Percentiles rank a stretch among this genome's conserved stretches.
Conservation (phyloP, 2,113 vertebrate species). For the Calcarius ornatus region DNA sequence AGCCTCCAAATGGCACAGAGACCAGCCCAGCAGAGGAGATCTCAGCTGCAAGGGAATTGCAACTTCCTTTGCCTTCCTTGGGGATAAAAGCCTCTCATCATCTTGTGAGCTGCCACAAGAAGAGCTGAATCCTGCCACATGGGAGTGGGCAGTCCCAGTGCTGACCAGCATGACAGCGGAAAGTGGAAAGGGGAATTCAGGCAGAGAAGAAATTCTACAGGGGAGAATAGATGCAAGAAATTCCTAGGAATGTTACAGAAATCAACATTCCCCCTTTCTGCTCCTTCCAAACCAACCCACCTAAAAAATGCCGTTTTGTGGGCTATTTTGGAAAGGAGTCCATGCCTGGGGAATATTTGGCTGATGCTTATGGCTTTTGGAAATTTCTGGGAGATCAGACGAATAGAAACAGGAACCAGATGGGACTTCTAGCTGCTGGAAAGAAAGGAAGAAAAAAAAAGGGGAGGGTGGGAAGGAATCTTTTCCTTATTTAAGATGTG, state of each 20-base stretch:
- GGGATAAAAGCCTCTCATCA: not conserved
- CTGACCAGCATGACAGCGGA: fast-evolving
- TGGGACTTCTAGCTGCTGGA: constrained; percentile 60
- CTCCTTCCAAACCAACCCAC: constrained; percentile 58
- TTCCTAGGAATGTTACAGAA: constrained; percentile 55
- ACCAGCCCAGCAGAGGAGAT: not conserved
- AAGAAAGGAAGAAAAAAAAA: constrained; percentile 25
- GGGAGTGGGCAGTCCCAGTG: not conserved
- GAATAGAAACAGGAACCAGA: constrained; percentile 71
- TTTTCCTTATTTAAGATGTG: constrained; percentile 28
- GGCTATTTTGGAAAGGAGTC: constrained; percentile 68
- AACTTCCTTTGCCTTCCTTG: not conserved
- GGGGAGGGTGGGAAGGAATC: not conserved
- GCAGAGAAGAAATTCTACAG: constrained; percentile 11
- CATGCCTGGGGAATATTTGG: constrained; percentile 66
- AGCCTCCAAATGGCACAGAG: not conserved
- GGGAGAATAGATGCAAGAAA: constrained; percentile 20
- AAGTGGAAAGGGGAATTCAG: not conserved
- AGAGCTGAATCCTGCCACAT: not conserved
- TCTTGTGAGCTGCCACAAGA: not conserved
- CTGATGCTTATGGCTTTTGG: constrained; percentile 68
- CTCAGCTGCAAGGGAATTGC: not conserved
- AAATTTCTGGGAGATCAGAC: constrained; percentile 70
- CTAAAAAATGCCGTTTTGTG: constrained; percentile 67
- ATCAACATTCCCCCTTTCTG: constrained; percentile 40